Base-by-base conservation (phyloP, 2,113 vertebrate genomes). In the Bungarus multicinctus region DNA sequence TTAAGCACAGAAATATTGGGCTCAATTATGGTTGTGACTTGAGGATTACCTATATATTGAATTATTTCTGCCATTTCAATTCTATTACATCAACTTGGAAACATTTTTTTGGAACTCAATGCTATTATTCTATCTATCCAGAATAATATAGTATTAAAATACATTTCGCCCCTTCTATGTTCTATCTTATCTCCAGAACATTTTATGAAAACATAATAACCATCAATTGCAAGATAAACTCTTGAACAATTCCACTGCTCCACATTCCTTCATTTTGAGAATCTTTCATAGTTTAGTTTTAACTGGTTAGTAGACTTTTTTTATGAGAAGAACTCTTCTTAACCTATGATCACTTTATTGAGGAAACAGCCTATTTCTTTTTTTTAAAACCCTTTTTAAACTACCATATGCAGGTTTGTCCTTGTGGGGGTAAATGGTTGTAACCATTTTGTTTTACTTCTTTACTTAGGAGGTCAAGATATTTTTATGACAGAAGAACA, bases 401-500 rank as follows among this genome's bases (percentile, higher is more conserved):
- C 20, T 34, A 88, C 87, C 16, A 22, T 55, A 1, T 0, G 74
- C 34, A 81, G 5, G 27, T 93, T 5, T 58, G 85, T 88, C 93
- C 87, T 91, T 93, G 64, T 92, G 5, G n/a, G 60, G 90, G 18
- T 88, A 54, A 96, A 87, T 96, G 96, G 0, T 96, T 97, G 88
- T 98, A 97, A 98, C 92, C 94, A 93, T 50, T 94, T 96, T 92
- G 94, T 95, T 97, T 97, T 93, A n/a, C 94, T 97, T 93, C 95
- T 98, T 97, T 98, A 98, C 98, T 97, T 98, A 96, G 98, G 98
- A 98, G 98, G 98, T 95, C 97, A 98, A 96, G 98, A 98, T 55
- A 98, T 98, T 94, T 98, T 98, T 93, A 98, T 98, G 98, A 98
- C 98, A 92, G 98, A 98, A 96, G 98, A 98, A 95, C 98, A 98